These are phyloP conservation scores for Dermolepida albohirtum DNA, from an alignment of 2,888 invertebrate genomes.

Conservation along the genomic window DNA sequence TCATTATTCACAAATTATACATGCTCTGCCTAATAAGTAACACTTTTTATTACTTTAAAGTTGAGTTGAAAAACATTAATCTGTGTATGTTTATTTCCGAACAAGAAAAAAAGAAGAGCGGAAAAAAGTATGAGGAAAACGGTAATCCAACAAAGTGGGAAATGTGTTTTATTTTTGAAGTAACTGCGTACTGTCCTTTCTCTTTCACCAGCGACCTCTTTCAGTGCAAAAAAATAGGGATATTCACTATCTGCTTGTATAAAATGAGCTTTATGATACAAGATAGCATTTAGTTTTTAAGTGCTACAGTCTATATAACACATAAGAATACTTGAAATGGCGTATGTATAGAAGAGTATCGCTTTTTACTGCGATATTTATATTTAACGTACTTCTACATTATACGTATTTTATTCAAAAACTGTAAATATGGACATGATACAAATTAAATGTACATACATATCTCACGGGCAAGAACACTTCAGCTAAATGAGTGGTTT, in stretches of 20 bases:
- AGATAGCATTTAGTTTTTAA: no score
- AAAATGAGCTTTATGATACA: not conserved
- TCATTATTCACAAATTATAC: no score
- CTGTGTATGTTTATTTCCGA: constrained; percentile 1
- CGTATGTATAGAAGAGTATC: no score
- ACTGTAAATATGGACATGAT: no score
- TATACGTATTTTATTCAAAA: no score
- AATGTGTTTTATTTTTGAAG: not conserved
- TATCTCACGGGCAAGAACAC: no score
- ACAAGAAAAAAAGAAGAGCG: not conserved
- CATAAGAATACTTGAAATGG: no score
- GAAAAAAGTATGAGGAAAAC: constrained; percentile 2
- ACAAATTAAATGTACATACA: no score
- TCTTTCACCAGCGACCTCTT: not conserved
- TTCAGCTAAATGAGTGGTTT: no score
- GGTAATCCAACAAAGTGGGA: not conserved
- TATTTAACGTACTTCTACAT: no score
- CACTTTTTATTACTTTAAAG: not conserved
- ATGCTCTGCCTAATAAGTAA: not conserved
- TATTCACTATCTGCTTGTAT: not conserved
- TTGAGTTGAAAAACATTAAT: not conserved
- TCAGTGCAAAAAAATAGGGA: not conserved
- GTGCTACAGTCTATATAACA: no score
- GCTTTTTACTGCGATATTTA: no score
- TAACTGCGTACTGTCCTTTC: not conserved